Conservation (phyloP, 2,113 vertebrate genomes). For the Tetrao urogallus region DNA sequence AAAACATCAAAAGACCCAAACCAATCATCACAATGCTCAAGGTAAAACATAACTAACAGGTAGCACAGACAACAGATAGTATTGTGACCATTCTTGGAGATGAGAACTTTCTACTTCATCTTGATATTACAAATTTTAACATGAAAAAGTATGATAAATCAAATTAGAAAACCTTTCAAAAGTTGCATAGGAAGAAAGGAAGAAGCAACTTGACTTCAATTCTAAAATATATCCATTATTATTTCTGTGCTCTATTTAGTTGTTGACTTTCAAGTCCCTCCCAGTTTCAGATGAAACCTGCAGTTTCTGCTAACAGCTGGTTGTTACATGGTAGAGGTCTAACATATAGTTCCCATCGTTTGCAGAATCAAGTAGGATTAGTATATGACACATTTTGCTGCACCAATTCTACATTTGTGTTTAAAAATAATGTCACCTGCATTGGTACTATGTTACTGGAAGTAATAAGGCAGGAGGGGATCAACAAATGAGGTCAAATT, state of each 20-base stretch:
- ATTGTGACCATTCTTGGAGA: not conserved
- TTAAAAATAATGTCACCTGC: not conserved
- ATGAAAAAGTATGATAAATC: not conserved
- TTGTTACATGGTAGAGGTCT: not conserved
- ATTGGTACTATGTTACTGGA: not conserved
- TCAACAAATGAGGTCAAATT: rapidly evolving
- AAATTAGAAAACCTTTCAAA: not conserved
- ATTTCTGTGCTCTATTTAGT: not conserved
- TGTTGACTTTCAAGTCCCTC: not conserved
- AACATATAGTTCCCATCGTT: rapidly evolving
- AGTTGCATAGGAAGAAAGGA: not conserved
- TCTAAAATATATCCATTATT: not conserved
- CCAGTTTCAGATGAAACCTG: not conserved
- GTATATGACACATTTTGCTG: not conserved
- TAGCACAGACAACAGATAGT: not conserved
- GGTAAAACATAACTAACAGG: not conserved
- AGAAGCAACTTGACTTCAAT: not conserved
- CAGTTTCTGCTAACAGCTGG: not conserved
- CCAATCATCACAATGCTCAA: not conserved
- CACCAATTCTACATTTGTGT: not conserved
- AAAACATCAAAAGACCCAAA: not conserved
- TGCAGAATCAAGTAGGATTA: not conserved
- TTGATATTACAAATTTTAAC: not conserved
- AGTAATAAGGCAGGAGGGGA: not conserved
- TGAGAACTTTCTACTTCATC: not conserved